phyloP scores from a whole-genome alignment of 30 jellyfish, hydroid and myxozoan genomes.

The Aurelia aurita complex sp. Pacific region DNA sequence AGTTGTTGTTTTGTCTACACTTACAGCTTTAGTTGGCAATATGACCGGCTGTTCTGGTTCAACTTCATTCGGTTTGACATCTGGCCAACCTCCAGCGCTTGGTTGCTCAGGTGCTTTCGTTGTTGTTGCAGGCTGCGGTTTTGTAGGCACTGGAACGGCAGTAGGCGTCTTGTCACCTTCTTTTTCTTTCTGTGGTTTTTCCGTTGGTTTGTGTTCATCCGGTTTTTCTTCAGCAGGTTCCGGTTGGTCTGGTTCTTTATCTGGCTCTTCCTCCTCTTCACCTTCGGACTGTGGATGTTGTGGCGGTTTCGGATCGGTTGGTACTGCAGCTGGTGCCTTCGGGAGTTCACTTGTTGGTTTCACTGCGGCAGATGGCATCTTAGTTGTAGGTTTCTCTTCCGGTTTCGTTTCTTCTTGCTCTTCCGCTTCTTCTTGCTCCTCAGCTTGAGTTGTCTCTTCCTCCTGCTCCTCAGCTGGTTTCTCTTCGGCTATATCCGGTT shows the following conservation, averaged over 20 bases:
- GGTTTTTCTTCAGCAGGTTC: conserved; percentile 45
- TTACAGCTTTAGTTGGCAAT: conserved; percentile 8
- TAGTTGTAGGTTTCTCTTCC: too few relatives aligned
- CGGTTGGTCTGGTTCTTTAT: conserved; percentile 38
- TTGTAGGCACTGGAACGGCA: conserved; percentile 9
- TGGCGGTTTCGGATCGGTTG: conserved; percentile 29
- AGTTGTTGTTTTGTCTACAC: not conserved
- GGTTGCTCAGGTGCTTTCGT: too few relatives aligned
- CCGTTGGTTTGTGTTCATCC: conserved; percentile 20
- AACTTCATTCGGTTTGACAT: conserved; percentile 9
- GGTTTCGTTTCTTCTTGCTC: too few relatives aligned
- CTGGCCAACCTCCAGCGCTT: not conserved
- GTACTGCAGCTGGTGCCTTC: not conserved
- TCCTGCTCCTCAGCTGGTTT: too few relatives aligned
- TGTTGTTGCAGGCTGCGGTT: not conserved
- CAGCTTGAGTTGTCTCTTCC: too few relatives aligned
- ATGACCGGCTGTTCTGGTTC: conserved; percentile 32
- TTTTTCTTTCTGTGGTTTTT: not conserved
- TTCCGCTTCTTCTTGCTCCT: too few relatives aligned
- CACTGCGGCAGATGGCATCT: too few relatives aligned
- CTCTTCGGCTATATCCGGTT: too few relatives aligned
- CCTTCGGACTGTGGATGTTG: conserved; percentile 29
- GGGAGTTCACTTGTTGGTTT: too few relatives aligned
- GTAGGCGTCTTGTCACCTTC: not conserved
- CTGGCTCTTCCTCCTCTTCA: conserved; percentile 20